These are phyloP conservation scores for Pseudocheirus occidentalis DNA, from an alignment of 2,797 vertebrate genomes.

Conservation along the genomic window DNA sequence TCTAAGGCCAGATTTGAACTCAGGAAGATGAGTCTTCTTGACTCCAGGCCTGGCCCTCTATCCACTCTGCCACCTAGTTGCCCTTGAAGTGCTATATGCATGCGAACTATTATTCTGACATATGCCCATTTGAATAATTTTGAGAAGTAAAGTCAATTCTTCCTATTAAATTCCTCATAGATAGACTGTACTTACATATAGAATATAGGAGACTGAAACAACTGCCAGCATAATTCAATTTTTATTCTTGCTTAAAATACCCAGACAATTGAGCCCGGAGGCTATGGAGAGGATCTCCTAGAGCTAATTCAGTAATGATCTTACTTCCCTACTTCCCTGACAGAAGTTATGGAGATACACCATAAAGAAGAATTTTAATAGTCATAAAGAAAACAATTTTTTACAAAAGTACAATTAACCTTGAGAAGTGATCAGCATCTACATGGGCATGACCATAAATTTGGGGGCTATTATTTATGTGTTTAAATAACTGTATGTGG, in stretches of 20 bases:
- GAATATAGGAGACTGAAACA: neutral
- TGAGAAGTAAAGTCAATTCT: neutral
- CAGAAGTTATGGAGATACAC: neutral
- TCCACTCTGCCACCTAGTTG: neutral
- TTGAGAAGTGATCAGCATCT: neutral
- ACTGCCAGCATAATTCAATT: neutral
- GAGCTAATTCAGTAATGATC: neutral
- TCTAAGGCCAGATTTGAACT: neutral
- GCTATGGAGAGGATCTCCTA: neutral
- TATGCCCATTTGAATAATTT: neutral
- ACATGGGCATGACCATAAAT: neutral
- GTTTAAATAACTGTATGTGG: neutral
- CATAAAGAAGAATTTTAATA: neutral
- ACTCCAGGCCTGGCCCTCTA: neutral
- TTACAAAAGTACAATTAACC: neutral
- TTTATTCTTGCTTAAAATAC: neutral
- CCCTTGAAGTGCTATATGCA: neutral
- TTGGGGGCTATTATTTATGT: neutral
- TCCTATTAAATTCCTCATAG: neutral
- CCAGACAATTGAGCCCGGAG: neutral
- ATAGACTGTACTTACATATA: neutral
- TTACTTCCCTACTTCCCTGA: neutral
- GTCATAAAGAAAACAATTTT: neutral
- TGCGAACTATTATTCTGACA: neutral
- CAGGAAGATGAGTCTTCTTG: neutral